Evolutionary conservation across 2,888 invertebrate genomes (phyloP).

Genomic region (Tholera decimalis): DNA sequence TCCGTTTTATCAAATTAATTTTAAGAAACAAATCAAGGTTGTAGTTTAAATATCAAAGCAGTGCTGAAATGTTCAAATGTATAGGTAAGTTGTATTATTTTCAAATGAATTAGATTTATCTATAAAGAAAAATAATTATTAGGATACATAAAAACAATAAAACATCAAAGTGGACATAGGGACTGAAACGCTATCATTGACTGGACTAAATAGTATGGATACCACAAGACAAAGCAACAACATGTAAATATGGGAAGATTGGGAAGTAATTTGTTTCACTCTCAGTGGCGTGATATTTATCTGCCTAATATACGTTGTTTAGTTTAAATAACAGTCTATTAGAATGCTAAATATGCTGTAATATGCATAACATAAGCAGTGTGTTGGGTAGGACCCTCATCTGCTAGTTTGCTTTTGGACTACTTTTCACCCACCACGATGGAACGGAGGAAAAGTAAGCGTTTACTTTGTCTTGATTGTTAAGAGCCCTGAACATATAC

Average conservation of each 20-base stretch:
- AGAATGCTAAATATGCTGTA: neutral
- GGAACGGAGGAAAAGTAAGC: too few species aligned
- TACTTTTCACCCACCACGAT: neutral
- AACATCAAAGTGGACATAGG: neutral
- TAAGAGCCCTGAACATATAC: neutral
- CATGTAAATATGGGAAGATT: too few species aligned
- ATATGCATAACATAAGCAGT: neutral
- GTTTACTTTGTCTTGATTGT: too few species aligned
- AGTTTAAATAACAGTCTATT: neutral
- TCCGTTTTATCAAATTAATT: conserved; percentile 8
- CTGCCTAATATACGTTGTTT: neutral
- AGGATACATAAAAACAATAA: too few species aligned
- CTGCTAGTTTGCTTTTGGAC: neutral
- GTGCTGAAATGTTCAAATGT: neutral
- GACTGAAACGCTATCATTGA: neutral
- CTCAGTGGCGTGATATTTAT: neutral
- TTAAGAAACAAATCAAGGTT: neutral
- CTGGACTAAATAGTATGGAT: neutral
- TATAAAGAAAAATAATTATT: neutral
- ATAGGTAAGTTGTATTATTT: neutral
- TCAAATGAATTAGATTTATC: neutral
- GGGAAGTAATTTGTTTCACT: too few species aligned
- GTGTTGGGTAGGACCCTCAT: neutral
- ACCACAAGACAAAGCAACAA: neutral
- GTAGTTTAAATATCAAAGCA: neutral